Evolutionary conservation across 2,113 vertebrate species (phyloP).

Genomic region (Narcine bancroftii): DNA sequence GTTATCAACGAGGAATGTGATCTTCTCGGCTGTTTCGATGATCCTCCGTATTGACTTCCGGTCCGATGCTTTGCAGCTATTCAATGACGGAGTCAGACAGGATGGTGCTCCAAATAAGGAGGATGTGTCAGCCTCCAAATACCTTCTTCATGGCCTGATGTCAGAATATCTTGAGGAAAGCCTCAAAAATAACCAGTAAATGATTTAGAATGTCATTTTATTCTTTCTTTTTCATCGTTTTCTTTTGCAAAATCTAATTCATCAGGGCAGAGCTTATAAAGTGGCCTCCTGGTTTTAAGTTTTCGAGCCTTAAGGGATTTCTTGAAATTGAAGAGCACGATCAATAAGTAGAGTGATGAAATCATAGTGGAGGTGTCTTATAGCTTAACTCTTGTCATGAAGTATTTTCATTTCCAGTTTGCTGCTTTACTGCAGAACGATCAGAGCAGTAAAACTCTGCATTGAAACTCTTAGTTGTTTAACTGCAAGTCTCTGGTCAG

Average conservation of each 20-base stretch:
- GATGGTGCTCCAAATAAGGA: neutral
- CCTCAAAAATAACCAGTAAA: neutral
- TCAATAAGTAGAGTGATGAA: slow-evolving; percentile 18
- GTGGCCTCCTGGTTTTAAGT: neutral
- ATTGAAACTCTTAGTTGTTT: neutral
- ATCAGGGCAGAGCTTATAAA: neutral
- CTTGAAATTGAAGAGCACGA: neutral
- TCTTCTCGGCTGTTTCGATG: too few relatives aligned
- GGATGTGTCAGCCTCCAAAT: neutral
- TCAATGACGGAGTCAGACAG: too few relatives aligned
- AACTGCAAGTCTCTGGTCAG: slow-evolving; percentile 21
- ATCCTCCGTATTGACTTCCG: too few relatives aligned
- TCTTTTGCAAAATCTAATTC: neutral
- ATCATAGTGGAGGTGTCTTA: neutral
- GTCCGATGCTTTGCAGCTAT: too few relatives aligned
- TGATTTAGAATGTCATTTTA: neutral
- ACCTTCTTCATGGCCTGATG: neutral
- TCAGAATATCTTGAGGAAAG: neutral
- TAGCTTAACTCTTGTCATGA: neutral
- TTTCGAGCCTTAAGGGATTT: neutral
- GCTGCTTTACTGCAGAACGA: neutral
- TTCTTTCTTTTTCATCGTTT: neutral
- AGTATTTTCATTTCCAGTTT: neutral
- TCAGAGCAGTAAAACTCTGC: neutral
- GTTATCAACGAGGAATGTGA: too few relatives aligned